Percentiles rank a stretch among this genome's conserved stretches.
phyloP scores from a whole-genome alignment of 2,113 vertebrate species.

The Chunga burmeisteri region DNA sequence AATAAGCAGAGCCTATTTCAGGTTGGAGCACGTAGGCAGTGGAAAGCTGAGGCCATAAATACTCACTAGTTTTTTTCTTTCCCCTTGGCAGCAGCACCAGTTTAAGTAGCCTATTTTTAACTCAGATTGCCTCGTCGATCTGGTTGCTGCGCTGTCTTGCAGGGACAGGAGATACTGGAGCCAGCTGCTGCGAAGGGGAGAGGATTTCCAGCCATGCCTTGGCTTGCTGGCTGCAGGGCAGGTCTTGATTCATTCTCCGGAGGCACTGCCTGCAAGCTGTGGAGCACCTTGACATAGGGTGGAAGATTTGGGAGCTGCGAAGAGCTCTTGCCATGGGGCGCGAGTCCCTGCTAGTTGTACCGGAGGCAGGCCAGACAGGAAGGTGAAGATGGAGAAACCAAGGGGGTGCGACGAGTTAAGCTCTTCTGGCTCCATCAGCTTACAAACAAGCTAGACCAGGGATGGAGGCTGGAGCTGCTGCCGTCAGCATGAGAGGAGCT shows the following conservation, averaged over 20 bases:
- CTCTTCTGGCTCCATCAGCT: neutral
- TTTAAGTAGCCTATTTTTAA: slow-evolving; percentile 67
- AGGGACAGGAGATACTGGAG: neutral
- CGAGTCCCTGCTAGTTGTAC: neutral
- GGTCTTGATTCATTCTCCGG: rapidly evolving
- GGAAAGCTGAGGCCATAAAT: slow-evolving; percentile 44
- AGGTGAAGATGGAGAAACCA: neutral
- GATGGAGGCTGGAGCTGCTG: neutral
- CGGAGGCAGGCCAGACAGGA: neutral
- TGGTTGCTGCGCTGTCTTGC: neutral
- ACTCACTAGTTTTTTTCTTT: neutral
- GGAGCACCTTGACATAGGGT: neutral
- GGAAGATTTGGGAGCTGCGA: neutral
- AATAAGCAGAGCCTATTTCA: slow-evolving; percentile 46
- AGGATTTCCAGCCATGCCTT: neutral
- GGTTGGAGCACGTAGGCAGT: slow-evolving; percentile 44
- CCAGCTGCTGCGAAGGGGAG: neutral
- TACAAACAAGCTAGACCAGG: neutral
- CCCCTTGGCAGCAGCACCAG: slow-evolving; percentile 11
- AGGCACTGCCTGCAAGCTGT: neutral
- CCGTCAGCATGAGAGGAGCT: rapidly evolving
- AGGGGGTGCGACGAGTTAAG: neutral
- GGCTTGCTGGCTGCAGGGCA: rapidly evolving
- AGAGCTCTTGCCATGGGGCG: rapidly evolving
- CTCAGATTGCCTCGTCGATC: neutral